A percentile compares a stretch with the other conserved stretches of the same genome.
Conservation (phyloP, 2,113 vertebrate species). For the Trinectes maculatus region DNA sequence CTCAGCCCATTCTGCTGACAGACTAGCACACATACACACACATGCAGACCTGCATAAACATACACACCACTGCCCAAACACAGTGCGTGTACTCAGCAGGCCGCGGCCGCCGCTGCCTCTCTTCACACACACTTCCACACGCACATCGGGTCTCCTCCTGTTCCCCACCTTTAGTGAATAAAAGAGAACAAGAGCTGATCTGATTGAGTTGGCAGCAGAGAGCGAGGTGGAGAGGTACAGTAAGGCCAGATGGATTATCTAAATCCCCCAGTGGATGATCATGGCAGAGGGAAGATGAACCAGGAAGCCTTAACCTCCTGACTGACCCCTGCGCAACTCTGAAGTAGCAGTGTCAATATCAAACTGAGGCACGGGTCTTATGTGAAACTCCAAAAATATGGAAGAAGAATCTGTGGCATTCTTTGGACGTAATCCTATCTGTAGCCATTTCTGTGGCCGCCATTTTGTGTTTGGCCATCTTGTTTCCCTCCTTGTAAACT, state of each 20-base stretch:
- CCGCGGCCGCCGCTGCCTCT: constrained; percentile 34
- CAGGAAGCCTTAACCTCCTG: constrained; percentile 51
- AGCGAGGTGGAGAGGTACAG: constrained; percentile 70
- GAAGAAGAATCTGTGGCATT: constrained; percentile 31
- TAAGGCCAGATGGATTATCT: constrained; percentile 78
- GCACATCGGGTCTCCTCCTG: constrained; percentile 55
- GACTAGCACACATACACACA: constrained; percentile 32
- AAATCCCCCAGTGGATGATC: constrained; percentile 74
- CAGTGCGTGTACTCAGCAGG: constrained; percentile 39
- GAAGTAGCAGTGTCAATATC: constrained; percentile 32
- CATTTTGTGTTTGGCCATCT: constrained; percentile 73
- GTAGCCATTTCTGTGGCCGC: constrained; percentile 42
- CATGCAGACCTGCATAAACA: constrained; percentile 48
- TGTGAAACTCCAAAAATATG: constrained; percentile 26
- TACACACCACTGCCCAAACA: constrained; percentile 61
- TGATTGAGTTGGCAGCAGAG: constrained; percentile 73
- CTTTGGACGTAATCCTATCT: constrained; percentile 46
- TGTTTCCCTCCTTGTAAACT: constrained; percentile 58
- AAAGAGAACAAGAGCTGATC: constrained; percentile 71
- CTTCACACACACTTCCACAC: constrained; percentile 58
- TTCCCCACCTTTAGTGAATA: constrained; percentile 71
- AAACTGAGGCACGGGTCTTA: constrained; percentile 28
- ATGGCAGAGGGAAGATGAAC: constrained; percentile 69
- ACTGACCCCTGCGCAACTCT: constrained; percentile 46
- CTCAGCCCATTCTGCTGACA: constrained; percentile 75